Evolutionary conservation across 2,797 vertebrate species (phyloP).

Genomic region (Uromys caudimaculatus): DNA sequence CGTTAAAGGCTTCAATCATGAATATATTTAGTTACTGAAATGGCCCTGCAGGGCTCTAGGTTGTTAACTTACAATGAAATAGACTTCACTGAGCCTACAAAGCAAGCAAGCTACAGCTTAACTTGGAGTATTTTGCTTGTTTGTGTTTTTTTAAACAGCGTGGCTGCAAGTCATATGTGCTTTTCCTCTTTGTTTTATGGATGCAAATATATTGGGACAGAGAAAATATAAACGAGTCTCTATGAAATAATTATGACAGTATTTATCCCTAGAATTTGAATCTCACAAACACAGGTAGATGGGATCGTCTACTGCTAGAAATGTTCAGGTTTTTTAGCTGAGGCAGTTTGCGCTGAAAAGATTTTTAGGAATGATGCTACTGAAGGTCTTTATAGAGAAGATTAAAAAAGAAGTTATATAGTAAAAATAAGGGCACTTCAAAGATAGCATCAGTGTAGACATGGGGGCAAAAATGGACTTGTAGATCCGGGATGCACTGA

Average conservation of each 20-base stretch:
- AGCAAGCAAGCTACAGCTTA: neutral
- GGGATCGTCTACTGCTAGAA: neutral
- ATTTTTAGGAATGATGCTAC: neutral
- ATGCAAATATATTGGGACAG: neutral
- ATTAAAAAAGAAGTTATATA: neutral
- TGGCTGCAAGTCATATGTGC: neutral
- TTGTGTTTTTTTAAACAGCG: neutral
- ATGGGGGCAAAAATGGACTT: neutral
- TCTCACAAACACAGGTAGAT: neutral
- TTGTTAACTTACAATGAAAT: neutral
- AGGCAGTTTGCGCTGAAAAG: neutral
- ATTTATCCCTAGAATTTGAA: neutral
- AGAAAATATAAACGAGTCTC: neutral
- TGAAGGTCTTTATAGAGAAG: neutral
- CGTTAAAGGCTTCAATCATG: neutral
- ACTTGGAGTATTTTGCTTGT: neutral
- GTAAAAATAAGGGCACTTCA: neutral
- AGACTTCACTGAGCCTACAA: neutral
- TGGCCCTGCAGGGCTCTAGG: neutral
- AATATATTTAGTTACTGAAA: constrained; percentile 18
- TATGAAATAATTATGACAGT: neutral
- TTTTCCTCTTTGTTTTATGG: neutral
- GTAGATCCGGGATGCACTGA: neutral
- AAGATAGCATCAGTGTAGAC: neutral
- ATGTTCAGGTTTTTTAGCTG: neutral